These are phyloP conservation scores for Lepetodrilus schrolli DNA, from an alignment of 2,888 invertebrate genomes.

Conservation along the genomic window DNA sequence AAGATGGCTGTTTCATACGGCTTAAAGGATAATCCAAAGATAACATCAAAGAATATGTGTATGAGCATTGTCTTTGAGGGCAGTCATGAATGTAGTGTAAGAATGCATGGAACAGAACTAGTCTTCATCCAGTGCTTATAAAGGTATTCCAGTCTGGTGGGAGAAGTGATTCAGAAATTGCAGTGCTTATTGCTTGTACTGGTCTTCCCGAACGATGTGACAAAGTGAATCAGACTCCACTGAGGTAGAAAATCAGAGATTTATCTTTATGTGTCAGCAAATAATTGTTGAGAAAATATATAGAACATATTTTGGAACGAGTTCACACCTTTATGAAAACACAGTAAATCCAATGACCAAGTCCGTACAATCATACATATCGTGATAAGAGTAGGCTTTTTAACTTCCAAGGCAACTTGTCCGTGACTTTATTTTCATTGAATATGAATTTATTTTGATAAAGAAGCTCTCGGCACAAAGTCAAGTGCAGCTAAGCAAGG, in stretches of 20 bases:
- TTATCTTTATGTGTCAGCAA: not conserved
- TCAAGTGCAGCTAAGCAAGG: not conserved
- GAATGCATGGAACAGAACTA: not conserved
- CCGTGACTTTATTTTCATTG: no score
- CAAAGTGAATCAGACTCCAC: not conserved
- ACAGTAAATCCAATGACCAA: not conserved
- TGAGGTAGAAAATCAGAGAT: not conserved
- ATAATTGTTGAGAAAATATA: no score
- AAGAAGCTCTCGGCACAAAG: not conserved
- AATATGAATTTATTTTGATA: not conserved
- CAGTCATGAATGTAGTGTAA: not conserved
- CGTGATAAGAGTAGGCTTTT: no score
- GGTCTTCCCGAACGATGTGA: no score
- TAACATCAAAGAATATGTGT: conserved; percentile 3
- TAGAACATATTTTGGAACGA: not conserved
- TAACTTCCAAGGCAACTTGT: no score
- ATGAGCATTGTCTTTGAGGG: not conserved
- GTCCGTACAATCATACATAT: no score
- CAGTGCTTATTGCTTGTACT: no score
- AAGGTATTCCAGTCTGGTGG: not conserved
- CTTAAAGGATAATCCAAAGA: not conserved
- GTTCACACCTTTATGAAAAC: conserved; percentile 12
- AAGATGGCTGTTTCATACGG: not conserved
- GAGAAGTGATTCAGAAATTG: no score
- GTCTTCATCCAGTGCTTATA: not conserved